These are phyloP conservation scores for Actinopyga echinites DNA, from an alignment of 53 echinoderm and acorn worm species.

Conservation along the genomic window DNA sequence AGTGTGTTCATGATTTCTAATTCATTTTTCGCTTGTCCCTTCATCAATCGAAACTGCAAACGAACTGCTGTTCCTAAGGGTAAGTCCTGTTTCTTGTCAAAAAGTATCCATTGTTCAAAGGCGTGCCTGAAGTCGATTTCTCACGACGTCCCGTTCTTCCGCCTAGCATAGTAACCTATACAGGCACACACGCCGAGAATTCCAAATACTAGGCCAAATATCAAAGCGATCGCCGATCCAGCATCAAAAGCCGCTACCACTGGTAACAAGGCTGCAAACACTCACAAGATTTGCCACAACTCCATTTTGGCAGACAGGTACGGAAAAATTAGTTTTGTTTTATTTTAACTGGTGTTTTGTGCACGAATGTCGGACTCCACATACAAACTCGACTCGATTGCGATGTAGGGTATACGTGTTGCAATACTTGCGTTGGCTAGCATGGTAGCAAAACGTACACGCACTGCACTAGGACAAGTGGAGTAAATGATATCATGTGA, in stretches of 20 bases:
- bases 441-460: no score
- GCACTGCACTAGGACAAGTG: no score
- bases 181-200: slow-evolving; percentile 93
- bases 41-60: no score
- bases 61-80: no score
- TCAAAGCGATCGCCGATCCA: slow-evolving; percentile 92
- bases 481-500: neutral
- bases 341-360: neutral
- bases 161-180: slow-evolving; percentile 90
- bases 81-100: no score
- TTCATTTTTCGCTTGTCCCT: no score
- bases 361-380: neutral
- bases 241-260: slow-evolving; percentile 94
- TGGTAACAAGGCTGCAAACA: slow-evolving; percentile 73
- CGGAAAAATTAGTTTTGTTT: no score
- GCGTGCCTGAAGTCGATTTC: neutral
- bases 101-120: no score
- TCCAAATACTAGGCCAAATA: slow-evolving; percentile 90
- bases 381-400: no score
- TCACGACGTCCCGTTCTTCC: slow-evolving; percentile 52
- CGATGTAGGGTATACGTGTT: neutral
- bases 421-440: neutral
- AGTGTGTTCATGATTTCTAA: no score
- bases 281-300: slow-evolving; percentile 62
- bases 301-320: slow-evolving; percentile 2